A percentile compares a stretch with the other conserved stretches of the same genome.
Evolutionary conservation across 2,888 invertebrate species (phyloP).

Genomic region (Troides oblongomaculatus): DNA sequence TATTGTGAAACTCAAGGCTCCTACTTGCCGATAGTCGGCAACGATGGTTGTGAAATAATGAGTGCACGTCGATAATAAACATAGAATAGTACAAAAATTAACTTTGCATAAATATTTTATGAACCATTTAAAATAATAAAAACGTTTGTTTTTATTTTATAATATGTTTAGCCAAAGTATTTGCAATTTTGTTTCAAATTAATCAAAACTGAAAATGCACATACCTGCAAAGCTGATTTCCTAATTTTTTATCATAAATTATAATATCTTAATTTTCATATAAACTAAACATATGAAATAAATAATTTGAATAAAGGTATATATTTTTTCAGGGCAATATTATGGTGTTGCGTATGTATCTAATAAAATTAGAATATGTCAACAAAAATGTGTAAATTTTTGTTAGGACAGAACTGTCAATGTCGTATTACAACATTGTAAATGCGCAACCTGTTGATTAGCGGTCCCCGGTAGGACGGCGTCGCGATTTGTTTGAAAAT

Average conservation of each 20-base stretch:
- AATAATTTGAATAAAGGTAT: neutral
- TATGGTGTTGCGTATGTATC: conserved; percentile 4
- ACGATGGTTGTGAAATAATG: conserved; percentile 29
- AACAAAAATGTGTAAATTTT: conserved; percentile 30
- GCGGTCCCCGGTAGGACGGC: conserved; percentile 23
- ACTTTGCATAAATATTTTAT: neutral
- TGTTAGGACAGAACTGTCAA: conserved; percentile 33
- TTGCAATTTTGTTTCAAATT: too few species aligned
- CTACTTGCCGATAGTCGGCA: conserved; percentile 31
- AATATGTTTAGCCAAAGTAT: too few species aligned
- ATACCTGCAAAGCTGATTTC: neutral
- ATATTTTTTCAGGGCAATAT: neutral
- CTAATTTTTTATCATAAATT: neutral
- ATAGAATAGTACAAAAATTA: conserved; percentile 4
- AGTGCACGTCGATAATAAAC: conserved; percentile 19
- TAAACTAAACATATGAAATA: neutral
- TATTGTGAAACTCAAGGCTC: conserved; percentile 43
- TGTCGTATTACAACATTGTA: conserved; percentile 37
- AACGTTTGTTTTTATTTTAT: too few species aligned
- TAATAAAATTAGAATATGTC: conserved; percentile 22
- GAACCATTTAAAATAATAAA: too few species aligned
- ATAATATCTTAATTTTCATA: neutral
- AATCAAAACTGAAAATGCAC: too few species aligned
- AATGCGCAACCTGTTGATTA: conserved; percentile 33
- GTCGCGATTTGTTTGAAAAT: conserved; percentile 38